Percentiles rank a stretch among this genome's conserved stretches.
Evolutionary conservation across 2,797 vertebrate genomes (phyloP).

Genomic region (Leptatherina wallacei): DNA sequence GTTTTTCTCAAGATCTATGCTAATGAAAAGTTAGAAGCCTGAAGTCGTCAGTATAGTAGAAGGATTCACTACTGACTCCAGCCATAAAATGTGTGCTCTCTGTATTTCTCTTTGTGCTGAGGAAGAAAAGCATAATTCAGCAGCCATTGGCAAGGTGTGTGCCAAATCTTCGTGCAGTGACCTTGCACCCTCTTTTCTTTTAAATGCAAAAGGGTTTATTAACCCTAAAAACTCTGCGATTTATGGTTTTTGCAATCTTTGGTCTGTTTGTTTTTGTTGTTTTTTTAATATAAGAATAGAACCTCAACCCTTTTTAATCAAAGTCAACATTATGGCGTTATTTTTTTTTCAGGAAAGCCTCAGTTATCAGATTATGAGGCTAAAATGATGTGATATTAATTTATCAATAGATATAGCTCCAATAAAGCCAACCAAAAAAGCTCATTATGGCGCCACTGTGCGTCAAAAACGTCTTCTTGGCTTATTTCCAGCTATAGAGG

Average conservation of each 20-base stretch:
- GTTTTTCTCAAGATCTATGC: constrained; percentile 4
- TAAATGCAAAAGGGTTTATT: background rate
- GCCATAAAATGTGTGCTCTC: constrained; percentile 20
- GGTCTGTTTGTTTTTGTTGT: no score
- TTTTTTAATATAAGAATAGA: background rate
- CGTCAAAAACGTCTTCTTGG: no score
- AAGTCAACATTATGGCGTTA: no score
- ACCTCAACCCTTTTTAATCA: background rate
- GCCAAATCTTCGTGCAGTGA: background rate
- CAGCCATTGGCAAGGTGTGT: background rate
- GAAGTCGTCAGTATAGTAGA: constrained; percentile 1
- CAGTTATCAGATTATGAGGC: no score
- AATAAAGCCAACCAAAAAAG: no score
- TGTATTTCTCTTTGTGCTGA: constrained; percentile 4
- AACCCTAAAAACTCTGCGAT: background rate
- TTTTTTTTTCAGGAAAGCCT: no score
- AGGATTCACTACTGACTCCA: constrained; percentile 19
- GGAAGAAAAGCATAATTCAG: constrained; percentile 1
- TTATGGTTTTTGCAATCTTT: no score
- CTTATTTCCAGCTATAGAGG: no score
- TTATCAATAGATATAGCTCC: no score
- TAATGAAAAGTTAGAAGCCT: constrained; percentile 20
- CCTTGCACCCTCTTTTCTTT: background rate
- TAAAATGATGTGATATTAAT: no score
- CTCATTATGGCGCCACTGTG: no score